Evolutionary conservation across 1,140 invertebrate species (phyloP).

Genomic region (Stegodyphus dumicola): DNA sequence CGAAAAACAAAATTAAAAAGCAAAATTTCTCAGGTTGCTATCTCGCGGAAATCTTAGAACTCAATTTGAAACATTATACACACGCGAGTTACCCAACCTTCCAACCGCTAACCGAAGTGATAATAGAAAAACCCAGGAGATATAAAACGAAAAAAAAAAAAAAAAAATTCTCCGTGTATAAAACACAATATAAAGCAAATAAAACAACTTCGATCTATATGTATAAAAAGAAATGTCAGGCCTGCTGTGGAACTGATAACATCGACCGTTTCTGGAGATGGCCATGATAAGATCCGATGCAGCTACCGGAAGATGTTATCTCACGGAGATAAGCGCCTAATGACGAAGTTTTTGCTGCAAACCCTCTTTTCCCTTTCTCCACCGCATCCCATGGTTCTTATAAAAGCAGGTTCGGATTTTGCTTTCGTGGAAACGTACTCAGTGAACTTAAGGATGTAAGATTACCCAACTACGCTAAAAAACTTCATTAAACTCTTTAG

Average conservation of each 20-base stretch:
- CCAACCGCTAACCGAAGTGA: background rate
- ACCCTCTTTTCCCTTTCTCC: background rate
- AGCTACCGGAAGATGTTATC: constrained; percentile 50
- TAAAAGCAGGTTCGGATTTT: too few relatives aligned
- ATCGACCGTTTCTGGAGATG: constrained; percentile 36
- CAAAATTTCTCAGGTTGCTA: background rate
- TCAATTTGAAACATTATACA: constrained; percentile 48
- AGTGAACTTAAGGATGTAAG: too few relatives aligned
- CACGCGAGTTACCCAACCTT: background rate
- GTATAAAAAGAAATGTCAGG: background rate
- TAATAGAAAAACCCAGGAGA: constrained; percentile 38
- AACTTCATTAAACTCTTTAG: too few relatives aligned
- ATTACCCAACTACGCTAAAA: too few relatives aligned
- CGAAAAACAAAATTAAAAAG: too few relatives aligned
- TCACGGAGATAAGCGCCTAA: constrained; percentile 28
- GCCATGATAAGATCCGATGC: background rate
- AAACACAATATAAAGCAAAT: constrained; percentile 34
- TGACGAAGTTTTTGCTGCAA: constrained; percentile 22
- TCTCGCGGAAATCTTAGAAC: constrained; percentile 23
- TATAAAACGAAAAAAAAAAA: constrained; percentile 5
- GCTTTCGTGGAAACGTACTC: too few relatives aligned
- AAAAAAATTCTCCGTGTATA: background rate
- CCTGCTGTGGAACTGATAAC: constrained; percentile 11
- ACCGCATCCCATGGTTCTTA: background rate
- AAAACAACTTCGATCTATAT: constrained; percentile 26